phyloP scores from a whole-genome alignment of 2,888 invertebrate genomes.

The Capitulum mitella region DNA sequence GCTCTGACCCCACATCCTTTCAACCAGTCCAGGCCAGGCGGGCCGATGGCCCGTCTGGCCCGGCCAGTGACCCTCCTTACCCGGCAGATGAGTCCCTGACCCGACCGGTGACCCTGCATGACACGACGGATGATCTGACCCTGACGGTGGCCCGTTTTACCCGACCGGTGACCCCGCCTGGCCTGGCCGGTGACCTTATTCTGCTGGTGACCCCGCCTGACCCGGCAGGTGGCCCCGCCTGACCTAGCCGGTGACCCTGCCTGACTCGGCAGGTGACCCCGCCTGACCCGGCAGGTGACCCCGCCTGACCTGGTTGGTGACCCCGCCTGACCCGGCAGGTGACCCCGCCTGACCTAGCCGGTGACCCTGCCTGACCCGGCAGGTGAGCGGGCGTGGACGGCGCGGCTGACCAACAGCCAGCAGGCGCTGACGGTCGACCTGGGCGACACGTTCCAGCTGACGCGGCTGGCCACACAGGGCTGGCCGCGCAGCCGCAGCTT shows the following conservation, averaged over 20 bases:
- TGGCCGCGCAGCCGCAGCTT: conserved; percentile 81
- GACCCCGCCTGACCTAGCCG: background rate
- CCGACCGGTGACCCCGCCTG: no score
- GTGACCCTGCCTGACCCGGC: background rate
- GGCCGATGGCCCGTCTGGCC: no score
- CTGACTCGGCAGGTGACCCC: background rate
- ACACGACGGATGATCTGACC: background rate
- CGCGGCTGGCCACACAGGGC: conserved; percentile 81
- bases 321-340: background rate
- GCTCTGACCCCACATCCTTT: no score
- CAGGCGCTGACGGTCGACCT: conserved; percentile 88
- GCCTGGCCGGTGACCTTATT: no score
- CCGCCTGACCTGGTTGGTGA: background rate
- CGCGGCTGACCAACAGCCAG: conserved; percentile 80
- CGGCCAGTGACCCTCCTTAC: no score
- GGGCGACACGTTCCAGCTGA: conserved; percentile 77
- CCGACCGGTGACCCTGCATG: no score
- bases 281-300: background rate
- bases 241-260: no score
- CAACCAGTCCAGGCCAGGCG: no score
- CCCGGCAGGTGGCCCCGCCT: no score
- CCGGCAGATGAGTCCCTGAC: no score
- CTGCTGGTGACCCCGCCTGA: no score
- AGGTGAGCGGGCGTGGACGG: conserved; percentile 66
- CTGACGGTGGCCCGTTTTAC: background rate